A percentile compares a stretch with the other conserved stretches of the same genome.
Evolutionary conservation across 1,140 invertebrate species (phyloP).

Genomic region (Diabrotica virgifera): DNA sequence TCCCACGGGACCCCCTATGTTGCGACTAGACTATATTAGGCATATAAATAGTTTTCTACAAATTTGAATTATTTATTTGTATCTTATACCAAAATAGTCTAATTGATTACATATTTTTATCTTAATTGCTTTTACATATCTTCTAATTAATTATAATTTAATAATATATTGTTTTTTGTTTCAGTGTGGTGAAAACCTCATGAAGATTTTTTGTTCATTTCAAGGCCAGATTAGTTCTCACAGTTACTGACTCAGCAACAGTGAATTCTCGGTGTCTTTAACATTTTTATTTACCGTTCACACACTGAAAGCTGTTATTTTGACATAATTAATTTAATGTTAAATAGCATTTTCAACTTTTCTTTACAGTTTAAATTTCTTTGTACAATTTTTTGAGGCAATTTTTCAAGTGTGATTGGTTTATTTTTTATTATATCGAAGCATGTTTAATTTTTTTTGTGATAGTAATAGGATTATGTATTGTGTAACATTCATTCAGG

Average conservation of each 20-base stretch:
- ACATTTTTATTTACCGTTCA: conserved; percentile 12
- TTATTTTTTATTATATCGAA: conserved; percentile 11
- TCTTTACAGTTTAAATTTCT: not conserved
- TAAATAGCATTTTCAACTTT: not conserved
- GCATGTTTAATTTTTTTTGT: conserved; percentile 19
- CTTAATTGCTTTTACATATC: too few species aligned
- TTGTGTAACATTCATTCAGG: conserved; percentile 19
- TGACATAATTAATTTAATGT: conserved; percentile 8
- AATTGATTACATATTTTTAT: too few species aligned
- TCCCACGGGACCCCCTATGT: too few species aligned
- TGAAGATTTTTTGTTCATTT: conserved; percentile 10
- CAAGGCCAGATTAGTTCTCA: not conserved
- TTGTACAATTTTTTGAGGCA: not conserved
- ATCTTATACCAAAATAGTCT: too few species aligned
- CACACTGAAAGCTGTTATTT: conserved; percentile 18
- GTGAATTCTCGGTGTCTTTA: conserved; percentile 11
- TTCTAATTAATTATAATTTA: too few species aligned
- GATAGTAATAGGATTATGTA: conserved; percentile 22
- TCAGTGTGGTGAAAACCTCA: conserved; percentile 6
- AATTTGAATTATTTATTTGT: too few species aligned
- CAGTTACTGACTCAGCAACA: not conserved
- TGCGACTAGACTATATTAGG: too few species aligned
- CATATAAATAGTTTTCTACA: too few species aligned
- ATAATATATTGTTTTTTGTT: not conserved
- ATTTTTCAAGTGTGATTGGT: conserved; percentile 12